Evolutionary conservation across 1,140 invertebrate genomes (phyloP), one percentile per base, ranked within the genome.

Genomic region (Holotrichia oblita): DNA sequence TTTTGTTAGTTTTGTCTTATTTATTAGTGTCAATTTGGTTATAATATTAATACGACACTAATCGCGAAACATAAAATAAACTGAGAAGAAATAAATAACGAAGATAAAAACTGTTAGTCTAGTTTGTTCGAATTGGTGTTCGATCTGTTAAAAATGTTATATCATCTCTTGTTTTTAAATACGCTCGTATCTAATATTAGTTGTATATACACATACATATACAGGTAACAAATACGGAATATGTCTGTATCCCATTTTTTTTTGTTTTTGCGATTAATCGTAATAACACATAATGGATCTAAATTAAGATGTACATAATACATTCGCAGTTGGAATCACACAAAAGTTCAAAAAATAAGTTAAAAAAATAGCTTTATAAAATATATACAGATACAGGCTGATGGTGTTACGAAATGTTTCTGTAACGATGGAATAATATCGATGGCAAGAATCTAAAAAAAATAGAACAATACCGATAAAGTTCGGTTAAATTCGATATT

Each of bases 341-440:
- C 61, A 69, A 61, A 61, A 22, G 4, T 8, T 69, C 4, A 10
- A 27, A 64, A 48, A 48, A 12, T 3, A 48, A 64, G 20, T 64
- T 17, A 61, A 64, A 69, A 69, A 69, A 69, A 69, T 69, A 27
- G 61, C 20, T 27, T 69, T 27, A 55, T 55, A 55, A 55, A 55
- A 55, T 55, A 55, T 55, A n/a, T 69, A 69, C 61, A 69, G 20
- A 69, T 69, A 69, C 61, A 69, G 61, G 61, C 61, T 69, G 61
- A 8, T 12, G 27, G 27, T 34, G 27, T 34, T 2, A 34, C 27
- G 27, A 34, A 34, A 2, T 34, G 27, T 34, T 34, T 34, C 27
- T 34, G 27, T 34, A 34, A 34, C 27, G 4, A 34, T 34, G 27
- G 27, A 34, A 34, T 34, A 34, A 34, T 34, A 34, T 34, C 27